phyloP scores from a whole-genome alignment of 2,113 vertebrate genomes.

The Dissostichus mawsoni region DNA sequence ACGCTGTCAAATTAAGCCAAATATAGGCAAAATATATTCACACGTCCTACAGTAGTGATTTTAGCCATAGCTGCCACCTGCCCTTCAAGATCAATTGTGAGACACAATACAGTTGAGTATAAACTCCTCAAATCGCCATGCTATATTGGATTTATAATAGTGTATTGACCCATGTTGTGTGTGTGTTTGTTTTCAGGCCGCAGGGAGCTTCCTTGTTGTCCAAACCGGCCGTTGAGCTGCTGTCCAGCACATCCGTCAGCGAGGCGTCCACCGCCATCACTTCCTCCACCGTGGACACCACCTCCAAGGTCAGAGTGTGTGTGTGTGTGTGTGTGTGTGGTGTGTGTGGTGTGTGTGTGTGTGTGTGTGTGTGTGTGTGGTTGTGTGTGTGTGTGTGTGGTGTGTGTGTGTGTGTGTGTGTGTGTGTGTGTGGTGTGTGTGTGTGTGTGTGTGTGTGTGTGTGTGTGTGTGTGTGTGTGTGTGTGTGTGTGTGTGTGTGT shows the following conservation, averaged over 20 bases:
- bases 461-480: neutral
- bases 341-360: conserved; percentile 8
- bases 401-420: neutral
- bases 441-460: too few species aligned
- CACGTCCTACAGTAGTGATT: too few species aligned
- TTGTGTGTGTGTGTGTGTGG: too few species aligned
- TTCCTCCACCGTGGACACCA: conserved; percentile 88
- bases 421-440: neutral
- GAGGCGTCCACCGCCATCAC: conserved; percentile 91
- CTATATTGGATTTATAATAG: too few species aligned
- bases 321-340: conserved; percentile 8
- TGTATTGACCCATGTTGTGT: conserved; percentile 3
- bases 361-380: conserved; percentile 5
- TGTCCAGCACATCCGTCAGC: conserved; percentile 94
- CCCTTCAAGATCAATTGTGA: too few species aligned
- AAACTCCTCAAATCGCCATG: too few species aligned
- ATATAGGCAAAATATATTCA: too few species aligned
- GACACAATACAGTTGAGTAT: too few species aligned
- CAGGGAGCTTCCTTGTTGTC: conserved; percentile 84
- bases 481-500: too few species aligned
- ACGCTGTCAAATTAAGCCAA: too few species aligned
- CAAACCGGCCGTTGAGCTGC: conserved; percentile 79
- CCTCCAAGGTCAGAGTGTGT: conserved; percentile 83
- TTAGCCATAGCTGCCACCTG: too few species aligned
- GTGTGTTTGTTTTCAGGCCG: conserved; percentile 75